Percentiles rank a stretch among this genome's conserved stretches.
Conservation (phyloP, 2,888 invertebrate species). For the Lepidochrysops patricia region DNA sequence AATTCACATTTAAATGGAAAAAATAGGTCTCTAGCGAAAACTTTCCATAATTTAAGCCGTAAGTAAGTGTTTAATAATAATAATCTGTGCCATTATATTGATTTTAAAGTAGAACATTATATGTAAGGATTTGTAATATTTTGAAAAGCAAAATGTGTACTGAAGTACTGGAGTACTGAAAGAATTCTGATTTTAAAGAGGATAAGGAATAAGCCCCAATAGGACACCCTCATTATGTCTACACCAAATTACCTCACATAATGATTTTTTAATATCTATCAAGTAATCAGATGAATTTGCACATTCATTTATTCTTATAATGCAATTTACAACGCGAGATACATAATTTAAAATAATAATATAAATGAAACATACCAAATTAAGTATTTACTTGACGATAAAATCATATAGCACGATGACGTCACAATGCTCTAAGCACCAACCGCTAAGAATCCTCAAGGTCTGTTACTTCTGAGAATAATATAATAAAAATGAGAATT, state of each 20-base stretch:
- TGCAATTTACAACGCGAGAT: neutral
- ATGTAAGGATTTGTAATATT: too few species aligned
- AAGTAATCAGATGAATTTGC: neutral
- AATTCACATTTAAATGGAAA: neutral
- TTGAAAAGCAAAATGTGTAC: too few species aligned
- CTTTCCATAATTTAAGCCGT: too few species aligned
- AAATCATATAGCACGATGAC: neutral
- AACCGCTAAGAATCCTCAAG: constrained; percentile 6
- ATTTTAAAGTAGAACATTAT: neutral
- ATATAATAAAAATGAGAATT: neutral
- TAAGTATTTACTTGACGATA: neutral
- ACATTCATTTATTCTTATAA: neutral
- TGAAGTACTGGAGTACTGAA: too few species aligned
- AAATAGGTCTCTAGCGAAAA: neutral
- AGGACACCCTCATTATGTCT: too few species aligned
- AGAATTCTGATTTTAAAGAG: too few species aligned
- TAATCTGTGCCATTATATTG: too few species aligned
- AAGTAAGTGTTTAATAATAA: too few species aligned
- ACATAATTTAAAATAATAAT: neutral
- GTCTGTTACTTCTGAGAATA: constrained; percentile 3
- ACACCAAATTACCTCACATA: too few species aligned
- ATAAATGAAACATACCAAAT: neutral
- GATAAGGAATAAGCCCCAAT: too few species aligned
- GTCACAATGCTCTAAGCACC: neutral
- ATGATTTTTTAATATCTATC: neutral